phyloP scores from a whole-genome alignment of 1,140 invertebrate species.

The Calliphora vicina region DNA sequence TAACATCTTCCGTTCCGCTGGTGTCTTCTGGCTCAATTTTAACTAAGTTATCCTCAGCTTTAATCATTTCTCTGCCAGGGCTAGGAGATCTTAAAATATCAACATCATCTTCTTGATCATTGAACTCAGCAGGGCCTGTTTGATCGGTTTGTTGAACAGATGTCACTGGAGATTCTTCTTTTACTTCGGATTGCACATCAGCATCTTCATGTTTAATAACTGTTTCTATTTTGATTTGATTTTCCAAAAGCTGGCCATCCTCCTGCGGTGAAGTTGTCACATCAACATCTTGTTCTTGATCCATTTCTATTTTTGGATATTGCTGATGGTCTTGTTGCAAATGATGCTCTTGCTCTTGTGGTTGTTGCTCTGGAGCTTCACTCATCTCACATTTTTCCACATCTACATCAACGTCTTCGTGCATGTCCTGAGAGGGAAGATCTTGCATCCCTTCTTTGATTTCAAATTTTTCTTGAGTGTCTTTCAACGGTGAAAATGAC shows the following conservation, averaged over 20 bases:
- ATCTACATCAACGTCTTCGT: constrained; percentile 27
- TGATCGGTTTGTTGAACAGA: background rate
- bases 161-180: background rate
- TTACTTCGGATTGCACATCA: constrained; percentile 11
- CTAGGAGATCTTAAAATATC: constrained; percentile 59
- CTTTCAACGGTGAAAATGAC: background rate
- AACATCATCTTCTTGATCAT: constrained; percentile 58
- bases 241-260: background rate
- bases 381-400: background rate
- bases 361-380: background rate
- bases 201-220: constrained; percentile 20
- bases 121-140: background rate
- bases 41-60: constrained; percentile 59
- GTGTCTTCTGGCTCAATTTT: constrained; percentile 59
- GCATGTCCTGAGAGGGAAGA: background rate
- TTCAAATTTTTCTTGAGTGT: background rate
- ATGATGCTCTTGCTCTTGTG: background rate
- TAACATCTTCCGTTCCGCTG: constrained; percentile 54
- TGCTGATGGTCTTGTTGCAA: background rate
- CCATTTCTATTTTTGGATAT: background rate
- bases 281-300: constrained; percentile 17
- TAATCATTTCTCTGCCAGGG: constrained; percentile 56
- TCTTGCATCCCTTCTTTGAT: background rate
- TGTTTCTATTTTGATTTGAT: constrained; percentile 18
- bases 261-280: background rate